These are phyloP conservation scores for Hirtodrosophila trivittata DNA, from an alignment of 2,888 invertebrate species.

Conservation along the genomic window DNA sequence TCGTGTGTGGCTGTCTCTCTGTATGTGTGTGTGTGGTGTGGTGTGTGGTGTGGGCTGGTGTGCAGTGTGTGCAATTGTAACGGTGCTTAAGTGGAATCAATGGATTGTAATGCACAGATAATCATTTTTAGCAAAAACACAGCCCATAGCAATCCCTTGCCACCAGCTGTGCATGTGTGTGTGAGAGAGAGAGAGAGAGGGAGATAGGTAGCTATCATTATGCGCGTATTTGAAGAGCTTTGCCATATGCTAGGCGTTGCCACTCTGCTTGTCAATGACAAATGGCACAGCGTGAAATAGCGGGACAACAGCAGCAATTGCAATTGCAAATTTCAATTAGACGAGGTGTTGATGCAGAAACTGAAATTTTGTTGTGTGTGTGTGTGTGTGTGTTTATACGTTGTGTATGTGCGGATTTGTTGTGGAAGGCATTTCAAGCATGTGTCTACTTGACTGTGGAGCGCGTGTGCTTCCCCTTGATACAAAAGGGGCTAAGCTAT, in stretches of 20 bases:
- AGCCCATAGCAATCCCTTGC: constrained; percentile 18
- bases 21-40: constrained; percentile 7
- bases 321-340: constrained; percentile 72
- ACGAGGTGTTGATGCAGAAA: constrained; percentile 74
- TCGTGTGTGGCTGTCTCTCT: constrained; percentile 49
- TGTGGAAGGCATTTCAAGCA: constrained; percentile 47
- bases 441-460: neutral
- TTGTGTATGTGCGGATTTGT: constrained; percentile 16
- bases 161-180: neutral
- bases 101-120: constrained; percentile 80
- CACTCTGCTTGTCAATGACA: constrained; percentile 67
- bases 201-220: constrained; percentile 20
- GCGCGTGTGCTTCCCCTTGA: no score
- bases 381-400: constrained; percentile 9
- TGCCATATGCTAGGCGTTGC: constrained; percentile 31
- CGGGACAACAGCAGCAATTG: constrained; percentile 34
- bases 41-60: neutral
- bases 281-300: constrained; percentile 61
- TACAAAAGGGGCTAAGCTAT: no score
- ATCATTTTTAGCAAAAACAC: constrained; percentile 68
- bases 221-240: constrained; percentile 41
- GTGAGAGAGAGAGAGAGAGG: neutral
- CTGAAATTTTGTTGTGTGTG: constrained; percentile 31
- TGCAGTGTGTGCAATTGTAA: constrained; percentile 59
- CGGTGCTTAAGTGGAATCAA: constrained; percentile 80